These are phyloP conservation scores for Leucozona laternaria DNA, from an alignment of 2,888 invertebrate species.

Conservation along the genomic window DNA sequence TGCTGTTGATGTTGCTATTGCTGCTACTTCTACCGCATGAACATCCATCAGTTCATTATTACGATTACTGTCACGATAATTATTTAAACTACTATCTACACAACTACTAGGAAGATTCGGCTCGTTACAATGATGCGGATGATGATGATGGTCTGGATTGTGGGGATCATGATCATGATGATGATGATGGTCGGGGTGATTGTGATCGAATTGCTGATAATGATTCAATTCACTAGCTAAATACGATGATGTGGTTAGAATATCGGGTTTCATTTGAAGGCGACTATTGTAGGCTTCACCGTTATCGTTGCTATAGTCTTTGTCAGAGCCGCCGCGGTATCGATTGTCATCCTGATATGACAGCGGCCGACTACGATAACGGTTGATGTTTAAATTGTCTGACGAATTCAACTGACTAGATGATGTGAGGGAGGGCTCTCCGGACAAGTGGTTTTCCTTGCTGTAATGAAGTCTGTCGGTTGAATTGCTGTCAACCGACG, in stretches of 20 bases:
- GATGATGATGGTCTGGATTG: constrained; percentile 16
- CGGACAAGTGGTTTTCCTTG: constrained; percentile 41
- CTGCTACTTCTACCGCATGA: constrained; percentile 25
- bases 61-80: constrained; percentile 74
- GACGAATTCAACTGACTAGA: constrained; percentile 67
- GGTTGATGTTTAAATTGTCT: constrained; percentile 43
- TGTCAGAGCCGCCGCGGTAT: constrained; percentile 57
- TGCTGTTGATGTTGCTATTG: constrained; percentile 29
- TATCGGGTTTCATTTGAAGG: constrained; percentile 72
- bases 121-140: constrained; percentile 62
- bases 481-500: constrained; percentile 71
- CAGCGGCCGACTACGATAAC: constrained; percentile 66
- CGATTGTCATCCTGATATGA: constrained; percentile 71
- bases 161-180: constrained; percentile 44
- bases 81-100: constrained; percentile 75
- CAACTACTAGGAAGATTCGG: constrained; percentile 73
- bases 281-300: constrained; percentile 48
- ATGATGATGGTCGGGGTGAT: constrained; percentile 56
- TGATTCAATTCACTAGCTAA: constrained; percentile 74
- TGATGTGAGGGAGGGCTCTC: constrained; percentile 43
- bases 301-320: constrained; percentile 58
- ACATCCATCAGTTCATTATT: constrained; percentile 69
- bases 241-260: constrained; percentile 57
- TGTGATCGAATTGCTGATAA: constrained; percentile 68
- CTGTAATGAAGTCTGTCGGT: constrained; percentile 56